These are phyloP conservation scores for Drosophila kepulauana DNA, from an alignment of 1,140 invertebrate species.

Conservation along the genomic window DNA sequence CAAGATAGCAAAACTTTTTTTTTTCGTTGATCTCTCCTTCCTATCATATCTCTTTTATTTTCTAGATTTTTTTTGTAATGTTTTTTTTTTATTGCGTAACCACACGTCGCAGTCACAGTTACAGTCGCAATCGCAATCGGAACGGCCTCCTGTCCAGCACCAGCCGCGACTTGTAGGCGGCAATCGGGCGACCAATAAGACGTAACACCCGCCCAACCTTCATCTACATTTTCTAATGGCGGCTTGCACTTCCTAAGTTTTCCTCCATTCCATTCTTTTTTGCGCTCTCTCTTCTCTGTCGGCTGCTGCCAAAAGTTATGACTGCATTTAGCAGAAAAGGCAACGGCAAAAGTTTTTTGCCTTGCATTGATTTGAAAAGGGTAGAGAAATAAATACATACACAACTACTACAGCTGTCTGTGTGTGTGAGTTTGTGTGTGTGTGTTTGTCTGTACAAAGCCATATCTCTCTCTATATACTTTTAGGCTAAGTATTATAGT, in stretches of 20 bases:
- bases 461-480: slow-evolving; percentile 42
- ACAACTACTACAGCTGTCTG: neutral
- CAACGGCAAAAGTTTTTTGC: slow-evolving; percentile 67
- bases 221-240: slow-evolving; percentile 70
- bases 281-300: slow-evolving; percentile 12
- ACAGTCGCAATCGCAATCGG: too few relatives aligned
- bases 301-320: slow-evolving; percentile 79
- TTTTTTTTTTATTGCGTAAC: slow-evolving; percentile 66
- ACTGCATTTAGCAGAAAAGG: slow-evolving; percentile 73
- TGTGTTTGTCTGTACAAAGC: slow-evolving; percentile 2
- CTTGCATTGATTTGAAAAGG: slow-evolving; percentile 79
- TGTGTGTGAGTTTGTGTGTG: neutral
- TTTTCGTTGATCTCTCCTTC: slow-evolving; percentile 33
- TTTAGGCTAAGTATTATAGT: slow-evolving; percentile 71
- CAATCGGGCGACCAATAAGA: slow-evolving; percentile 68
- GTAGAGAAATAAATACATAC: slow-evolving; percentile 55
- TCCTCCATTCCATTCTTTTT: slow-evolving; percentile 3
- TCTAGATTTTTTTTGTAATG: slow-evolving; percentile 20
- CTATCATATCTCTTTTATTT: slow-evolving; percentile 49
- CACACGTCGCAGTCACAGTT: neutral
- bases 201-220: slow-evolving; percentile 34
- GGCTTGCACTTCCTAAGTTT: slow-evolving; percentile 77
- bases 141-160: slow-evolving; percentile 18
- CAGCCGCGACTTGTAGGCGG: slow-evolving; percentile 58
- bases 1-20: slow-evolving; percentile 71